Conservation (phyloP, 2,113 vertebrate species). For the Apistogramma diplotaenia region DNA sequence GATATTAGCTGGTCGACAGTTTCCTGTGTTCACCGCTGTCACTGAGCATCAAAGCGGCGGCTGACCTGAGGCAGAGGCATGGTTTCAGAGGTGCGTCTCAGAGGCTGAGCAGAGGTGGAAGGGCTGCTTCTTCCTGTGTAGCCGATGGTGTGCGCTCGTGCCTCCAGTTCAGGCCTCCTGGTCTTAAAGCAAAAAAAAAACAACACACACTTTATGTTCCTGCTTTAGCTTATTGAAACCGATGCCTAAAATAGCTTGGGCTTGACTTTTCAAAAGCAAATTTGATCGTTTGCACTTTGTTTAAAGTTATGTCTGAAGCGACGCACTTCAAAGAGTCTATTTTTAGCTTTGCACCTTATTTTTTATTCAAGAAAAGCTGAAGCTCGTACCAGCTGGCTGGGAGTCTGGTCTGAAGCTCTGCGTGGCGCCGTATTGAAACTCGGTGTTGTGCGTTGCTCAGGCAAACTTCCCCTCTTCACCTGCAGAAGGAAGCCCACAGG, state of each 20-base stretch:
- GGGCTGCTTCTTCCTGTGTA: conserved; percentile 62
- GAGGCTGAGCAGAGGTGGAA: background rate
- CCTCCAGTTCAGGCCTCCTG: conserved; percentile 60
- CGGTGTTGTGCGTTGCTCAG: conserved; percentile 36
- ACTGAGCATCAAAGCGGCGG: background rate
- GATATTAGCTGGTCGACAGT: background rate
- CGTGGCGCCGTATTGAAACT: background rate
- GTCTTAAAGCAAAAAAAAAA: conserved; percentile 29
- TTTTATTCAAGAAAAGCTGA: background rate
- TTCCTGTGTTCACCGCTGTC: background rate
- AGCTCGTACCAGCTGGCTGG: conserved; percentile 57
- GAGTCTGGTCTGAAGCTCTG: conserved; percentile 57
- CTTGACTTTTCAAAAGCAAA: background rate
- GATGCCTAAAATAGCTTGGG: background rate
- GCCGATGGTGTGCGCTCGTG: conserved; percentile 62
- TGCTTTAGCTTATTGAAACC: background rate
- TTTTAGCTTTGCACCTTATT: background rate
- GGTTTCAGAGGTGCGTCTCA: conserved; percentile 56
- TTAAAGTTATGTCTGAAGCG: background rate
- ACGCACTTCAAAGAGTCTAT: background rate
- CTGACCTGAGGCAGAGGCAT: conserved; percentile 59
- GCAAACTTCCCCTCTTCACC: conserved; percentile 69
- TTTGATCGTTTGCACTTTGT: background rate
- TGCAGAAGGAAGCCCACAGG: conserved; percentile 17
- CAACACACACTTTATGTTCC: background rate